Conservation (phyloP, 2,888 invertebrate species). For the Eudemis profundana region DNA sequence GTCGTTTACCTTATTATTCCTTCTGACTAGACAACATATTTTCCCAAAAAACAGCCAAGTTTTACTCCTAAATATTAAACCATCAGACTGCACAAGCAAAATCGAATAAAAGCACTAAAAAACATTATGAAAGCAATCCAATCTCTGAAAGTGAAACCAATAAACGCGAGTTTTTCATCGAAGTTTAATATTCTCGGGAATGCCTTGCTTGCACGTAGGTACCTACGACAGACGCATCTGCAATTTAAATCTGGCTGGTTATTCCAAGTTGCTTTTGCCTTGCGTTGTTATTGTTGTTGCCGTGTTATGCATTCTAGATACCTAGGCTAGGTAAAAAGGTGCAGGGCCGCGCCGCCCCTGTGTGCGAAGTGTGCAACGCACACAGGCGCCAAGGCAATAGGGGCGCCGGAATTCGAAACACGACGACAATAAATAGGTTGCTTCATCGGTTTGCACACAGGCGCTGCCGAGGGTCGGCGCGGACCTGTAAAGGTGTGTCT, state of each 20-base stretch:
- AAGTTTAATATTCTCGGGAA: conserved; percentile 15
- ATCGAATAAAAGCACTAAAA: not conserved
- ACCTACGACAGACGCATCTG: conserved; percentile 9
- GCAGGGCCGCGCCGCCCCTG: too few species aligned
- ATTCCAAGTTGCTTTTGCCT: conserved; percentile 7
- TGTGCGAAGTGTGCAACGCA: too few species aligned
- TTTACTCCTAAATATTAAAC: not conserved
- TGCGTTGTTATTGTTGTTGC: conserved; percentile 1
- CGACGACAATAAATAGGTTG: too few species aligned
- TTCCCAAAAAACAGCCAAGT: too few species aligned
- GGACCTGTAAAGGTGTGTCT: too few species aligned
- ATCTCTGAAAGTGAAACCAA: conserved; percentile 20
- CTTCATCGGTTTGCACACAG: too few species aligned
- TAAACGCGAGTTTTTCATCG: conserved; percentile 18
- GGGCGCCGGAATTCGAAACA: too few species aligned
- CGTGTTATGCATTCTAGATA: conserved; percentile 10
- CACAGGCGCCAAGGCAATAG: too few species aligned
- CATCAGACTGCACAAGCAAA: not conserved
- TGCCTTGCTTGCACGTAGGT: not conserved
- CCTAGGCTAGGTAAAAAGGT: not conserved
- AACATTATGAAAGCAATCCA: conserved; percentile 10
- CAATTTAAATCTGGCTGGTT: conserved; percentile 28
- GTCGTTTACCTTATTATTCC: not conserved
- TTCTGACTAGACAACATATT: not conserved
- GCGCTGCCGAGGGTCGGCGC: too few species aligned